phyloP scores from a whole-genome alignment of 1,140 invertebrate species.

The Brachionus rubens region DNA sequence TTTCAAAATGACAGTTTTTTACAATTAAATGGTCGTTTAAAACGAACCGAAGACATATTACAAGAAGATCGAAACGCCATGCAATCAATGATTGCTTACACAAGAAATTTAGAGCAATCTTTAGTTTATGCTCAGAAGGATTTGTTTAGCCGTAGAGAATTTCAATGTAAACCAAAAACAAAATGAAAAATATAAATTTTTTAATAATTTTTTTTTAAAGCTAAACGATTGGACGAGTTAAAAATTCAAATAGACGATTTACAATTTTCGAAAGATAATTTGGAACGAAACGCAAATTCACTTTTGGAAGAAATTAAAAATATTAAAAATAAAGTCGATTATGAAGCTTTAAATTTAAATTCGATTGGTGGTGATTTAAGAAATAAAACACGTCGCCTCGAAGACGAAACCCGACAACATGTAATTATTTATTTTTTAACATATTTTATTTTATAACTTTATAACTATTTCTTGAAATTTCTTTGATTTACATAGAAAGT shows the following conservation, averaged over 20 bases:
- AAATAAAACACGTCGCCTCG: background rate
- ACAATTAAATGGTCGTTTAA: slow-evolving; percentile 54
- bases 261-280: slow-evolving; percentile 37
- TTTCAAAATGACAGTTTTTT: slow-evolving; percentile 54
- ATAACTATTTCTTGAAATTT: background rate
- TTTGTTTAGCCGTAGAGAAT: slow-evolving; percentile 53
- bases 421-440: background rate
- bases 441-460: background rate
- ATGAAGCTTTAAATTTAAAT: slow-evolving; percentile 7
- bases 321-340: slow-evolving; percentile 16
- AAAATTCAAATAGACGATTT: slow-evolving; percentile 30
- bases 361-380: slow-evolving; percentile 11
- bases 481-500: background rate
- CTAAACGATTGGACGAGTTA: slow-evolving; percentile 49
- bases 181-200: background rate
- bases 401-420: slow-evolving; percentile 19
- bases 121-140: slow-evolving; percentile 56
- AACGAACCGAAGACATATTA: slow-evolving; percentile 55
- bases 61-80: slow-evolving; percentile 55
- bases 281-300: background rate
- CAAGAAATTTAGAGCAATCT: slow-evolving; percentile 57
- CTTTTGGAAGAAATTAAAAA: slow-evolving; percentile 7
- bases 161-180: slow-evolving; percentile 47
- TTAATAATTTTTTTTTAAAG: slow-evolving; percentile 49
- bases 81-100: slow-evolving; percentile 54